Percentiles rank a stretch among this genome's conserved stretches.
Evolutionary conservation across 2,113 vertebrate species (phyloP).

Genomic region (Harpagus bidentatus): DNA sequence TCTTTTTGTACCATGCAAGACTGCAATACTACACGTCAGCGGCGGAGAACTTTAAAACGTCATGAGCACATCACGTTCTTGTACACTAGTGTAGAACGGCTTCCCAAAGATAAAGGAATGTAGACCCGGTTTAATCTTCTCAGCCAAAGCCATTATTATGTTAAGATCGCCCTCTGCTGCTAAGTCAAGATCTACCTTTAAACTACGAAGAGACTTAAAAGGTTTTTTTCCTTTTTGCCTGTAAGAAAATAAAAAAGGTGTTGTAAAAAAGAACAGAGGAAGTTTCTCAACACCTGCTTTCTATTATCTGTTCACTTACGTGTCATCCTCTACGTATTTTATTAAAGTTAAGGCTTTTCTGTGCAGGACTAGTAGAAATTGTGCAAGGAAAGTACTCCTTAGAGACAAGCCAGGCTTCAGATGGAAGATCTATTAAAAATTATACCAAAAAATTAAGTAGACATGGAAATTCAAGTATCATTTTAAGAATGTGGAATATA

Average conservation of each 20-base stretch:
- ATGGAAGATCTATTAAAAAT: constrained; percentile 86
- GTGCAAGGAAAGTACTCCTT: constrained; percentile 90
- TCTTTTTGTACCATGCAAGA: background rate
- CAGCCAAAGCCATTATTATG: constrained; percentile 95
- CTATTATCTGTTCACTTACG: constrained; percentile 78
- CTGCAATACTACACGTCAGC: background rate
- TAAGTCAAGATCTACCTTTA: constrained; percentile 93
- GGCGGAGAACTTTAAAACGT: constrained; percentile 77
- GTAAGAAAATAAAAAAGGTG: background rate
- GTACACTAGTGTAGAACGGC: constrained; percentile 90
- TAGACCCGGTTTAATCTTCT: constrained; percentile 94
- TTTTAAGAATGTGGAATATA: background rate
- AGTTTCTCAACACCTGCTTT: background rate
- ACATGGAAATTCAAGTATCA: background rate
- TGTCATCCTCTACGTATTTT: constrained; percentile 98
- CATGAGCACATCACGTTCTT: constrained; percentile 91
- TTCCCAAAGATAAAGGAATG: constrained; percentile 95
- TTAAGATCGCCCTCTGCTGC: constrained; percentile 92
- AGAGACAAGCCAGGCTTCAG: constrained; percentile 91
- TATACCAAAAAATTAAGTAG: background rate
- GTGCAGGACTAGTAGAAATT: constrained; percentile 94
- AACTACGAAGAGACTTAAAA: constrained; percentile 87
- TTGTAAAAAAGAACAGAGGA: background rate
- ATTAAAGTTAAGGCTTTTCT: constrained; percentile 95
- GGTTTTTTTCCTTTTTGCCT: constrained; percentile 97